Conservation (phyloP, 2,797 vertebrate species). For the Holocentrus rufus region DNA sequence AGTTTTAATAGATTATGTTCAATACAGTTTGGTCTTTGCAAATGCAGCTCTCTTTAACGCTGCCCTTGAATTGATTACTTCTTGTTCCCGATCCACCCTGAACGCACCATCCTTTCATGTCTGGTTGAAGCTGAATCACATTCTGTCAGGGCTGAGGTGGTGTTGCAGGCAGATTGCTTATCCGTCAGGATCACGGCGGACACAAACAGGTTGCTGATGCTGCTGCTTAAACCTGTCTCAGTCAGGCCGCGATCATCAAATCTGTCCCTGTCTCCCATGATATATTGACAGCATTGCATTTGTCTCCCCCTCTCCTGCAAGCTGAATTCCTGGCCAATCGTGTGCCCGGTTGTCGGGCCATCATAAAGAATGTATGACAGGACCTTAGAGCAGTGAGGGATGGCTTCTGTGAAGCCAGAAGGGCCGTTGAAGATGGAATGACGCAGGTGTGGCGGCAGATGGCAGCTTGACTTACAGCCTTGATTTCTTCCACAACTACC, state of each 20-base stretch:
- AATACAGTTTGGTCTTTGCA: conserved; percentile 2
- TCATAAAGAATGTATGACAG: conserved; percentile 81
- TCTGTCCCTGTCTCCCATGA: conserved; percentile 73
- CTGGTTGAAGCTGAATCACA: conserved; percentile 70
- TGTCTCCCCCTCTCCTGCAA: conserved; percentile 52
- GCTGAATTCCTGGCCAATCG: conserved; percentile 73
- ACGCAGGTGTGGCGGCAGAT: conserved; percentile 57
- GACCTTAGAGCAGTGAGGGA: conserved; percentile 67
- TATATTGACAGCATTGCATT: conserved; percentile 75
- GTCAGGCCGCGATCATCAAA: conserved; percentile 75
- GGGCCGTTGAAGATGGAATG: conserved; percentile 65
- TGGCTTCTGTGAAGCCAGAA: conserved; percentile 58
- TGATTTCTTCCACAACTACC: conserved; percentile 55
- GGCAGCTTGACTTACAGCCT: conserved; percentile 63
- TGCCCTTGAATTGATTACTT: conserved; percentile 60
- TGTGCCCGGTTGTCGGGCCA: conserved; percentile 53
- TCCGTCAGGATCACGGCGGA: conserved; percentile 75
- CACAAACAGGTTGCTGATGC: conserved; percentile 81
- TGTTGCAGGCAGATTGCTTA: conserved; percentile 78
- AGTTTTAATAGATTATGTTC: too few relatives aligned
- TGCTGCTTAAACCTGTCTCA: conserved; percentile 74
- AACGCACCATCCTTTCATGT: conserved; percentile 70
- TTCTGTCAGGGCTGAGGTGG: conserved; percentile 72
- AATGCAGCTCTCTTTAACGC: conserved; percentile 18
- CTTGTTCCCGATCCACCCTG: conserved; percentile 49